These are phyloP conservation scores for Nyleta sp. DNA, from an alignment of 2,888 invertebrate genomes.

Conservation along the genomic window DNA sequence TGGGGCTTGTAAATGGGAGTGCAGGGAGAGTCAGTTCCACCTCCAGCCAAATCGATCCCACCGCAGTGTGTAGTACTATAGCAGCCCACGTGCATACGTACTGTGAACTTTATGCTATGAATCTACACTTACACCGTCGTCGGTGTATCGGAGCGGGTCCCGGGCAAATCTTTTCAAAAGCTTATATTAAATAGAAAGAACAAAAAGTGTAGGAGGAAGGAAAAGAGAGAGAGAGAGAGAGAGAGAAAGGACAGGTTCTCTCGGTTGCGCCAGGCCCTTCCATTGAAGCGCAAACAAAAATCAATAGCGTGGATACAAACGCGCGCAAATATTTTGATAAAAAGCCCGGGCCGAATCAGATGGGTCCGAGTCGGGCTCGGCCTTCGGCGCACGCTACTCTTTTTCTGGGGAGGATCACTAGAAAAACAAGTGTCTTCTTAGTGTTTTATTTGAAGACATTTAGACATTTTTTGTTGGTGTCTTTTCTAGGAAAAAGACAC, in stretches of 20 bases:
- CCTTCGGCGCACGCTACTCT: too few relatives aligned
- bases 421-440: too few relatives aligned
- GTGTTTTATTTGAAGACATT: too few relatives aligned
- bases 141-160: constrained; percentile 54
- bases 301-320: constrained; percentile 51
- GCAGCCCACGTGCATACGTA: constrained; percentile 77
- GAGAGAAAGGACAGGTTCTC: constrained; percentile 37
- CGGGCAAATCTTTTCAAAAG: constrained; percentile 65
- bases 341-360: too few relatives aligned
- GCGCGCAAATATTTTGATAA: constrained; percentile 20
- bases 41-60: constrained; percentile 80
- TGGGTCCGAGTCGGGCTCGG: too few relatives aligned
- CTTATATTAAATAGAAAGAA: constrained; percentile 63
- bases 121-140: constrained; percentile 59
- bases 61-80: constrained; percentile 78
- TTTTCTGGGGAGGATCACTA: too few relatives aligned
- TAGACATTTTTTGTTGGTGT: too few relatives aligned
- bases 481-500: too few relatives aligned
- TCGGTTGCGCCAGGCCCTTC: constrained; percentile 33
- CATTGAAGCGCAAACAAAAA: constrained; percentile 47
- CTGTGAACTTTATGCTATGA: constrained; percentile 67
- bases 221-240: background rate
- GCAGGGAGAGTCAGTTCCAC: constrained; percentile 72
- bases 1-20: constrained; percentile 63
- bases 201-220: constrained; percentile 33